Conservation (phyloP, 2,113 vertebrate species). For the Pelvicachromis taeniatus region DNA sequence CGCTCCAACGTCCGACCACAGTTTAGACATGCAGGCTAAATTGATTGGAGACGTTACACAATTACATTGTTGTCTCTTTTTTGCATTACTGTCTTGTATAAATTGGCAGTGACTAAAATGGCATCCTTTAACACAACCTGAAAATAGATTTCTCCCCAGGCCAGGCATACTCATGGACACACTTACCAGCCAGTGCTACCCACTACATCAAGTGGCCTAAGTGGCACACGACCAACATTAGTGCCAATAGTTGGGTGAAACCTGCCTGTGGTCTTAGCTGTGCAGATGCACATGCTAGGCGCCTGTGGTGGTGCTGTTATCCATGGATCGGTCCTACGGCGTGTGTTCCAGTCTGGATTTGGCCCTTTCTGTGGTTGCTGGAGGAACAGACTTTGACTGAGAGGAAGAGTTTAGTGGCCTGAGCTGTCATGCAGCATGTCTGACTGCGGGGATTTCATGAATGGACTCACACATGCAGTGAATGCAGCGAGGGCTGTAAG, state of each 20-base stretch:
- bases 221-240: constrained; percentile 27
- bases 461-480: neutral
- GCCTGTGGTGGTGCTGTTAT: constrained; percentile 46
- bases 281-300: constrained; percentile 15
- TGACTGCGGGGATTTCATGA: neutral
- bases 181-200: neutral
- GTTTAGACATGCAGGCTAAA: neutral
- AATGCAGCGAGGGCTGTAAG: neutral
- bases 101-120: neutral
- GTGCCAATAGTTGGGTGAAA: constrained; percentile 25
- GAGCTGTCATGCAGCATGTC: constrained; percentile 16
- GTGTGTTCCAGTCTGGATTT: constrained; percentile 41
- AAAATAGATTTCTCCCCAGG: neutral
- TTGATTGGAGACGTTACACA: neutral
- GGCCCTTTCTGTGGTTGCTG: constrained; percentile 45
- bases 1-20: neutral
- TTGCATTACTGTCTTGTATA: neutral
- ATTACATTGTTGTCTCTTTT: neutral
- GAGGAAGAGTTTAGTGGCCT: constrained; percentile 39
- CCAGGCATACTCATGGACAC: neutral
- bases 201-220: neutral
- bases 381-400: constrained; percentile 42
- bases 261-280: neutral
- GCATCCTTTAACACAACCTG: neutral
- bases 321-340: constrained; percentile 47